Evolutionary conservation across 2,797 vertebrate species (phyloP).

Genomic region (Pangasius krempfi): DNA sequence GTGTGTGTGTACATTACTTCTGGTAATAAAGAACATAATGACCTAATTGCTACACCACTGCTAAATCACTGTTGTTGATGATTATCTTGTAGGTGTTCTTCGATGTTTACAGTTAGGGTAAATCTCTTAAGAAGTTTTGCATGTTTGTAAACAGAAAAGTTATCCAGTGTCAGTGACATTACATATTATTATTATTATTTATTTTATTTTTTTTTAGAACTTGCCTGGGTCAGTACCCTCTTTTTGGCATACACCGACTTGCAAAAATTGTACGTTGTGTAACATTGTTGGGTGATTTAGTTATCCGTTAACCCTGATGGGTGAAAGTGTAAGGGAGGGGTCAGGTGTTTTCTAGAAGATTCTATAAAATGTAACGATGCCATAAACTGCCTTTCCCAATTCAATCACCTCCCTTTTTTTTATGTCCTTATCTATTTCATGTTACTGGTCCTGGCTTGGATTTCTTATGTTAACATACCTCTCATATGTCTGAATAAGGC

Average conservation of each 20-base stretch:
- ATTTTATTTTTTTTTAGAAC: background rate
- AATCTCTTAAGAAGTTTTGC: background rate
- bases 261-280: slow-evolving; percentile 43
- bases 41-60: background rate
- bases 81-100: background rate
- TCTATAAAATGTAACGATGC: background rate
- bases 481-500: background rate
- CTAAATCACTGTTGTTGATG: background rate
- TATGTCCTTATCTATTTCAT: background rate
- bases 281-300: slow-evolving; percentile 24
- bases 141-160: background rate
- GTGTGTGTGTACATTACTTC: background rate
- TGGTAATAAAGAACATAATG: background rate
- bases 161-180: background rate
- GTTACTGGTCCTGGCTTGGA: background rate
- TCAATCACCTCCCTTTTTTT: background rate
- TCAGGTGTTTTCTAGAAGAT: slow-evolving; percentile 4
- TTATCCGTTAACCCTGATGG: slow-evolving; percentile 29
- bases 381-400: background rate
- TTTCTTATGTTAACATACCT: background rate
- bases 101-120: background rate
- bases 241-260: slow-evolving; percentile 44
- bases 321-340: background rate
- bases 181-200: too few relatives aligned
- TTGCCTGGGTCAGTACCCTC: slow-evolving; percentile 6